A percentile compares a stretch with the other conserved stretches of the same genome.
Conservation (phyloP, 2,797 vertebrate genomes). For the Enteromius radiatus region DNA sequence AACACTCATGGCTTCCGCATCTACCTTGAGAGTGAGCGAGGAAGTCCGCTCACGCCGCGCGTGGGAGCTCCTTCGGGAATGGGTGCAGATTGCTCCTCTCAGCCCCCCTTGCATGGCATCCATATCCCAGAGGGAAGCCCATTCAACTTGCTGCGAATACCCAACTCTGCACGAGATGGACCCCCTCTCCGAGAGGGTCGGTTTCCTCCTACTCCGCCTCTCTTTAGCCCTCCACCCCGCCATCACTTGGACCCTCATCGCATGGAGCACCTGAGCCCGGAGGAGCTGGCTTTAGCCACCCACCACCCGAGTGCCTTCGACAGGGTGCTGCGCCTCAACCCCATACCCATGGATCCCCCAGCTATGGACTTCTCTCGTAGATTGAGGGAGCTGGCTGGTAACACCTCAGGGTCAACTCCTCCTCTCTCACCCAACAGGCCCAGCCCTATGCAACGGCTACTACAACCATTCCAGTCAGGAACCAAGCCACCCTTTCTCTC, state of each 20-base stretch:
- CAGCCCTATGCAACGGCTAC: constrained; percentile 98
- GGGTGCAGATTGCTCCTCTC: constrained; percentile 93
- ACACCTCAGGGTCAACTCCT: constrained; percentile 92
- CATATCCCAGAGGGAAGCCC: constrained; percentile 98
- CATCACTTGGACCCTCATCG: constrained; percentile 96
- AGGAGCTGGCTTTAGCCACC: constrained; percentile 98
- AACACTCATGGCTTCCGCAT: constrained; percentile 98
- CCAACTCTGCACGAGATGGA: constrained; percentile 90
- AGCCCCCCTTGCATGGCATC: constrained; percentile 97
- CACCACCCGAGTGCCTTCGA: constrained; percentile 99
- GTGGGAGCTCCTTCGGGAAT: constrained; percentile 96
- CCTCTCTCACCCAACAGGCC: constrained; percentile 96
- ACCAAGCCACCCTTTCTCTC: constrained; percentile 94
- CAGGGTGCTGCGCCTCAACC: constrained; percentile 99
- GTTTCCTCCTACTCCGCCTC: constrained; percentile 96
- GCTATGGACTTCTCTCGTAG: constrained; percentile 99
- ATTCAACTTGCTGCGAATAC: constrained; percentile 98
- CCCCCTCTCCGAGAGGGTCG: constrained; percentile 88
- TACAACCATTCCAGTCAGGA: constrained; percentile 97
- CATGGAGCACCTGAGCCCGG: constrained; percentile 96
- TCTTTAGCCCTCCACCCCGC: constrained; percentile 97
- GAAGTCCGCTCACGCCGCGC: constrained; percentile 95
- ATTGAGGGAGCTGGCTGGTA: constrained; percentile 97
- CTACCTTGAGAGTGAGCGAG: constrained; percentile 99
- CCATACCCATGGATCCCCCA: constrained; percentile 96